Percentiles rank a stretch among this genome's conserved stretches.
These are phyloP conservation scores for Morus bassanus DNA, from an alignment of 2,797 vertebrate species.

Conservation along the genomic window DNA sequence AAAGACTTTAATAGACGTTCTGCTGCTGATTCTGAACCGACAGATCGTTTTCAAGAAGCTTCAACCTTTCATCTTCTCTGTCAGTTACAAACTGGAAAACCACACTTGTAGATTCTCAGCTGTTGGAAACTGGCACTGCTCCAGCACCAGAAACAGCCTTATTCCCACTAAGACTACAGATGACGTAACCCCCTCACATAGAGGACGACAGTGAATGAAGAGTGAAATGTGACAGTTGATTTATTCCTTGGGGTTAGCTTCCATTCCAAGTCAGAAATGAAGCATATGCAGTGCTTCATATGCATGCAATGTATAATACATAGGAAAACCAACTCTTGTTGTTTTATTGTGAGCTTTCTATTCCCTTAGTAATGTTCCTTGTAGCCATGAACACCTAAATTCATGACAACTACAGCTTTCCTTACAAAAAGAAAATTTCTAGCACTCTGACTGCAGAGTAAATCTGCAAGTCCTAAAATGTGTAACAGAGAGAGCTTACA, in stretches of 20 bases:
- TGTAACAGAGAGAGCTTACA: background rate
- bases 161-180: background rate
- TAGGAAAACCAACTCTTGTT: background rate
- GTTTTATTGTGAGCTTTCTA: background rate
- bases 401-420: background rate
- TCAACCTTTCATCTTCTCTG: background rate
- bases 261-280: background rate
- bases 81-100: background rate
- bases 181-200: background rate
- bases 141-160: background rate
- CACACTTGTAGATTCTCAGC: background rate
- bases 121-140: background rate
- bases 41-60: background rate
- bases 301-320: fast-evolving
- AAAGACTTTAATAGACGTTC: background rate
- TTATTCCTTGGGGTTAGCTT: background rate
- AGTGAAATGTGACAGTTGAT: background rate
- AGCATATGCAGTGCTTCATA: background rate
- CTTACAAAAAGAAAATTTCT: background rate
- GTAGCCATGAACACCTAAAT: background rate
- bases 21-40: background rate
- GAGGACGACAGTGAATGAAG: background rate
- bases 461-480: background rate
- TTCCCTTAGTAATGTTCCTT: background rate
- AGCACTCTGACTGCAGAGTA: background rate